Evolutionary conservation across 23 tunicate species (phyloP), one percentile per base, ranked within the genome.

Genomic region (Halocynthia aurantium): DNA sequence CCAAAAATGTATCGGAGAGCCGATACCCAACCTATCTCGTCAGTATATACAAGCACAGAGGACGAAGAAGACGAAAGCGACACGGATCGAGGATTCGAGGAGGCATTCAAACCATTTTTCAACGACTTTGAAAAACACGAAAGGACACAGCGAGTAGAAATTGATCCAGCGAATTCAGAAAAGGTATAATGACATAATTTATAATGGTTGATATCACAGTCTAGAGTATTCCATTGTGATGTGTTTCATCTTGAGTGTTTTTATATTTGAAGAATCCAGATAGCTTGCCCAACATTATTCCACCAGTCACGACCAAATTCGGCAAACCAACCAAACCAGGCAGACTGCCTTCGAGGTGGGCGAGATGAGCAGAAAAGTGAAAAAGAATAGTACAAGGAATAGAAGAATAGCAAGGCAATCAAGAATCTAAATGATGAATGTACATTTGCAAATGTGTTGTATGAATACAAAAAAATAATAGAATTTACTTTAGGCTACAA

Each of bases 1-100:
- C 74, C 80, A 7, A 12, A 78, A 7, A 70, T 64, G 44, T 60
- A 72, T 50, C 61, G 71, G 61, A 79, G 95, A 49, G 81, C 81
- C 49, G 81, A 77, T 7, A 77, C 81, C 40, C 81, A 77, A 74
- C 81, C 81, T 8, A 60, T 60, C 64, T n/a, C n/a, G 64, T 60
- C 64, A 31, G 78, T 74, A 20, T 53, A 21, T 56, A 54, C 60
- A 54, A 74, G 56, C 10, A 5, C 12, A 11, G 91, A 81, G 15
- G 56, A 68, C 5, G 76, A 81, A 6, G 80, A 62, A 6, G 86
- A 75, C 7, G 62, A 2, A 10, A 77, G 71, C 17, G 57, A 53
- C 40, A 53, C 21, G 19, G 70, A 65, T 65, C 49, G 31, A 9
- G 70, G 22, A 10, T 49, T 65, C 70, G 31, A 65, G 10, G n/a